Percentiles rank a stretch among this genome's conserved stretches.
phyloP scores from a whole-genome alignment of 2,888 invertebrate genomes.

The Proisotoma minuta region DNA sequence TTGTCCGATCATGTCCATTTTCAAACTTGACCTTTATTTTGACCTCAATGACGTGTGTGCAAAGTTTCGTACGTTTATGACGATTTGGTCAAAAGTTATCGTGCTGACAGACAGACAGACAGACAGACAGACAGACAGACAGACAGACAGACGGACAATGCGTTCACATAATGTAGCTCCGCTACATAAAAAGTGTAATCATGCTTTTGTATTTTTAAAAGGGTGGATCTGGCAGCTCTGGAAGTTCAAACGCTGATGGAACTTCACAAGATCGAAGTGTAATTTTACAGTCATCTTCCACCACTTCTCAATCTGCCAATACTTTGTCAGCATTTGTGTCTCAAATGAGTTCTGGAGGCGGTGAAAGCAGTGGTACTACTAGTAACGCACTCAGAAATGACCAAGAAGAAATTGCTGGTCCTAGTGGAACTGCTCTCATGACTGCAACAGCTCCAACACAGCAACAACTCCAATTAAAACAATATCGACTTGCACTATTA shows the following conservation, averaged over 20 bases:
- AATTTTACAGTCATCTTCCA: constrained; percentile 15
- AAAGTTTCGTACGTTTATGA: no score
- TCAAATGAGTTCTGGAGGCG: constrained; percentile 1
- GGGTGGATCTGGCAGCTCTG: constrained; percentile 47
- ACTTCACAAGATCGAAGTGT: constrained; percentile 36
- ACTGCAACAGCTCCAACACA: not conserved
- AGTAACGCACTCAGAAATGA: constrained; percentile 12
- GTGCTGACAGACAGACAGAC: no score
- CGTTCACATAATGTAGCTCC: no score
- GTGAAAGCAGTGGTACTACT: not conserved
- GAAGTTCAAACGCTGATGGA: constrained; percentile 46
- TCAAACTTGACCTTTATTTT: no score
- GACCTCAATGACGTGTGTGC: no score
- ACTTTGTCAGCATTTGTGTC: constrained; percentile 18
- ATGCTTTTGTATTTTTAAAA: constrained; percentile 13
- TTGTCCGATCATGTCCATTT: no score
- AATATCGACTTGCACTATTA: constrained; percentile 44
- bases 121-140: no score
- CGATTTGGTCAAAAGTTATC: no score
- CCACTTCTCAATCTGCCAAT: constrained; percentile 17
- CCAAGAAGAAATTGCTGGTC: constrained; percentile 7
- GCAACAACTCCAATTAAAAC: constrained; percentile 22
- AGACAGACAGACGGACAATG: no score
- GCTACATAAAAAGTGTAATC: not conserved
- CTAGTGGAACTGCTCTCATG: not conserved